Evolutionary conservation across 2,888 invertebrate genomes (phyloP).

Genomic region (Standfussiana lucernea): DNA sequence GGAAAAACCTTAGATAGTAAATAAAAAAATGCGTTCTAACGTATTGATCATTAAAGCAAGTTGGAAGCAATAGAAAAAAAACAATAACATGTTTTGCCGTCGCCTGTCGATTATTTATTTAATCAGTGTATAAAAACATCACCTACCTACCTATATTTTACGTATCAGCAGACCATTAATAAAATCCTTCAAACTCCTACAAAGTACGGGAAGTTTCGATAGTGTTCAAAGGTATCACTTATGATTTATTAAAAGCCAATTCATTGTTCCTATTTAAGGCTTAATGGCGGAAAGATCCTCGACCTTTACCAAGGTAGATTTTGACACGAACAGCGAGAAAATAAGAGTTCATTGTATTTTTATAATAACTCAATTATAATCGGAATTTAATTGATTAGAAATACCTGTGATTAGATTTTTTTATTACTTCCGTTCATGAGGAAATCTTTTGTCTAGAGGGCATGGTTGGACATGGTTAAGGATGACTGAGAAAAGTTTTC

Average conservation of each 20-base stretch:
- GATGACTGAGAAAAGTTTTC: not conserved
- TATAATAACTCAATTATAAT: conserved; percentile 35
- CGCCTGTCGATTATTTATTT: not conserved
- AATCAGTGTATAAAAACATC: conserved; percentile 1
- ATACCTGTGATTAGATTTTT: not conserved
- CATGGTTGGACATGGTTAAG: not conserved
- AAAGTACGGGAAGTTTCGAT: conserved; percentile 31
- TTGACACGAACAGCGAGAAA: conserved; percentile 34
- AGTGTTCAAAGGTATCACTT: conserved; percentile 36
- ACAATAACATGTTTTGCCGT: conserved; percentile 8
- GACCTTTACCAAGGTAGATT: conserved; percentile 49
- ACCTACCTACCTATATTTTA: not conserved
- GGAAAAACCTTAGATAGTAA: not conserved
- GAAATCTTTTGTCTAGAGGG: not conserved
- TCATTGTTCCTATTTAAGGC: conserved; percentile 45
- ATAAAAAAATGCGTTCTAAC: not conserved
- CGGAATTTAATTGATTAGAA: conserved; percentile 33
- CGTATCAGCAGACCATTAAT: not conserved
- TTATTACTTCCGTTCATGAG: conserved; percentile 32
- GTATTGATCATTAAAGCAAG: not conserved
- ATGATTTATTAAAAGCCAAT: conserved; percentile 57
- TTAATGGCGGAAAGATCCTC: conserved; percentile 46
- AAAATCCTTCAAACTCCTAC: conserved; percentile 4
- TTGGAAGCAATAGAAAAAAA: not conserved
- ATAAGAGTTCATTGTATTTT: conserved; percentile 38